Conservation (phyloP, 2,888 invertebrate species). For the Cylindroiulus punctatus region DNA sequence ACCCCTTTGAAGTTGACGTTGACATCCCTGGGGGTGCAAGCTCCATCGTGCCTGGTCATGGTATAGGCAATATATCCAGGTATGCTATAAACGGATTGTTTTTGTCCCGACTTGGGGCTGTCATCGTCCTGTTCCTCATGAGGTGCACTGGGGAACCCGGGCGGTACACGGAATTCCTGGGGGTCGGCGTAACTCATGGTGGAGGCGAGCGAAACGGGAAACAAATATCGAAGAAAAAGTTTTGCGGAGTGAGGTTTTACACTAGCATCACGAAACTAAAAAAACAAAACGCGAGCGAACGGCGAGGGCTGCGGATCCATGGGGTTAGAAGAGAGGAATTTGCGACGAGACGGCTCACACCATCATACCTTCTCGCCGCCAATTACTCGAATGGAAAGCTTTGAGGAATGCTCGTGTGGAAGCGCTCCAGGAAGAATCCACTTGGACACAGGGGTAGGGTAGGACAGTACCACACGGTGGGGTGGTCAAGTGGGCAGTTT, state of each 20-base stretch:
- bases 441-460: neutral
- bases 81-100: slow-evolving; percentile 4
- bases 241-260: neutral
- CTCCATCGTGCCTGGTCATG: slow-evolving; percentile 39
- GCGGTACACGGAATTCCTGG: slow-evolving; percentile 14
- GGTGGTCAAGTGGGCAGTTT: neutral
- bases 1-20: slow-evolving; percentile 50
- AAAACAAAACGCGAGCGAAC: too few species aligned
- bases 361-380: neutral
- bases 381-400: slow-evolving; percentile 14
- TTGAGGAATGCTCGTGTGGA: slow-evolving; percentile 1
- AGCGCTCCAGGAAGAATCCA: slow-evolving; percentile 17
- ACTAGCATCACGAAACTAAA: too few species aligned
- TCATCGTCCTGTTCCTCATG: neutral
- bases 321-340: neutral
- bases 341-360: neutral
- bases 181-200: slow-evolving; percentile 45
- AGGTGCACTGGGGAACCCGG: slow-evolving; percentile 1
- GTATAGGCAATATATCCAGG: slow-evolving; percentile 49
- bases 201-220: neutral
- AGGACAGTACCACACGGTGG: neutral
- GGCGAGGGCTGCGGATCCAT: neutral
- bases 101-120: slow-evolving; percentile 24
- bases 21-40: slow-evolving; percentile 3
- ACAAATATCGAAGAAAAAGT: neutral